Conservation (phyloP, 2,797 vertebrate genomes). For the Galaxias olidus region DNA sequence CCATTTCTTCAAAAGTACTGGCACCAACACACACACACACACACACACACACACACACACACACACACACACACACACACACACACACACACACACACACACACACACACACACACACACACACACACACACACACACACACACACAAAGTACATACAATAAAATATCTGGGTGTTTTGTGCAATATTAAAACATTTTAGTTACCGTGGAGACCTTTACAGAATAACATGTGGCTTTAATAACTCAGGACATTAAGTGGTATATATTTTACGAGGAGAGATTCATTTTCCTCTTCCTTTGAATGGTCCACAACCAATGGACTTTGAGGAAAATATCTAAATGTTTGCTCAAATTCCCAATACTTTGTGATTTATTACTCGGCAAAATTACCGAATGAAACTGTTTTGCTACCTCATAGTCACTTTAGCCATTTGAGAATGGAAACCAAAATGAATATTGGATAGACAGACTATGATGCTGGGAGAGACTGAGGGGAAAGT, state of each 20-base stretch:
- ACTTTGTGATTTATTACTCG: constrained; percentile 41
- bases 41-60: constrained; percentile 1
- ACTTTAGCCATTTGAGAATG: constrained; percentile 53
- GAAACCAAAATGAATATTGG: constrained; percentile 51
- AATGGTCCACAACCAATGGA: constrained; percentile 25
- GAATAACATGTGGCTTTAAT: constrained; percentile 36
- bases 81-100: constrained; percentile 8
- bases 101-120: constrained; percentile 8
- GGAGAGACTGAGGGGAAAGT: constrained; percentile 48
- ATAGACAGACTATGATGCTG: constrained; percentile 38
- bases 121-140: constrained; percentile 14
- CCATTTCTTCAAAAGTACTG: constrained; percentile 55
- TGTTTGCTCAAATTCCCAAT: constrained; percentile 36
- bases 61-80: constrained; percentile 7
- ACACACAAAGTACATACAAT: constrained; percentile 10
- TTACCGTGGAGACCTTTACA: constrained; percentile 32
- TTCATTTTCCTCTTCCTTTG: constrained; percentile 24
- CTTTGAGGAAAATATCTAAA: constrained; percentile 32
- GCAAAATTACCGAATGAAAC: constrained; percentile 44
- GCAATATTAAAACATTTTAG: constrained; percentile 35
- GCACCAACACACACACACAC: constrained; percentile 31
- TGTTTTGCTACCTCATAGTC: constrained; percentile 50
- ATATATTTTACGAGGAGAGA: constrained; percentile 35
- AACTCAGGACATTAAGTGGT: constrained; percentile 29
- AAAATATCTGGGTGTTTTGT: constrained; percentile 34